Evolutionary conservation across 1,140 invertebrate species (phyloP), one percentile per base, ranked within the genome.

Genomic region (Cyclina sinensis): DNA sequence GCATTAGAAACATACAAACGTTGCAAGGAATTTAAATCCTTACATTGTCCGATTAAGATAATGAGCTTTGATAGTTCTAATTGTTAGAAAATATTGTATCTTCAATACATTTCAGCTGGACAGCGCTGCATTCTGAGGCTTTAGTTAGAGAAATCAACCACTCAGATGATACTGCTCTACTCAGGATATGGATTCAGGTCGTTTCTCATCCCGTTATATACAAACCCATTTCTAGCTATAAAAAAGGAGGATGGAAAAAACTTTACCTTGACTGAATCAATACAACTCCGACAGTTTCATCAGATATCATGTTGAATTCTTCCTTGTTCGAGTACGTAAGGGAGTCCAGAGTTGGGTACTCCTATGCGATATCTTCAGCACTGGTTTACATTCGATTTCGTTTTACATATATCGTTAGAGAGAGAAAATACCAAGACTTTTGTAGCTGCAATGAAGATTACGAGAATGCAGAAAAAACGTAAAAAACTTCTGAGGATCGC

Each of bases 331-430:
- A 78, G 54, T 89, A 74, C 27, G 9, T 89, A 0, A 87, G 51
- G 30, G 91, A 88, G 14, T 92, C 92, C n/a, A 62, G 78, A 39
- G 92, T 93, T 78, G 91, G 91, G 65, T 91, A 86, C 54, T 76
- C 90, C 0, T 92, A 92, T 48, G 68, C 88, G 2, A 93, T 93
- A 14, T 90, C 89, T 7, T 76, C 90, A 0, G 54, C 82, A 3
- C 79, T 93, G 39, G 48, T 82, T 21, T 68, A 21, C 21, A 89
- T 9, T 91, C 91, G 9, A 14, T 92, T 39, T 62, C 83, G 30
- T 92, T 93, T 79, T 90, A 86, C 59, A 54, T 74, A 11, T 92
- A 89, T 76, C 89, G 91, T 89, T 62, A 39, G 27, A 39, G 51
- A 48, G 32, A 57, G 24, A 46, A 27, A 24, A 35, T 70, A 70